These are phyloP conservation scores for Amiota minor DNA, from an alignment of 2,888 invertebrate genomes.

Conservation along the genomic window DNA sequence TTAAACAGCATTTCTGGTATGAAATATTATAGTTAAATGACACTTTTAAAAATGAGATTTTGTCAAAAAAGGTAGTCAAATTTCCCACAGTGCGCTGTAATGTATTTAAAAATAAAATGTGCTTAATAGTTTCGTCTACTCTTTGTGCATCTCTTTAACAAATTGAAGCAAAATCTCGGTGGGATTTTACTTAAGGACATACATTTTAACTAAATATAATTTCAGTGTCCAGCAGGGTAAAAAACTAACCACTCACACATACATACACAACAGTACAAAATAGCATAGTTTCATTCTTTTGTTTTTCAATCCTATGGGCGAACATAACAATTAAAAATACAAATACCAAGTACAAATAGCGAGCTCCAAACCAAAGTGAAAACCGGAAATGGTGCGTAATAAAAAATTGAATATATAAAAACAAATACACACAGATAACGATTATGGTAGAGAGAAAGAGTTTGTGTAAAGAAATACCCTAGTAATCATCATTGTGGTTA, in stretches of 20 bases:
- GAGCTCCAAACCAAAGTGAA: not conserved
- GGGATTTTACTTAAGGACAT: constrained; percentile 31
- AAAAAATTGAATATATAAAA: not conserved
- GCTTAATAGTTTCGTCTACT: constrained; percentile 36
- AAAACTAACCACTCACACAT: constrained; percentile 29
- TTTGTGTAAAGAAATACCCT: not conserved
- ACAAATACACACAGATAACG: not conserved
- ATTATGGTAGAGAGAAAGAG: not conserved
- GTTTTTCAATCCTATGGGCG: constrained; percentile 52
- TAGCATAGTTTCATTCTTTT: not conserved
- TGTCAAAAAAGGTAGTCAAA: not conserved
- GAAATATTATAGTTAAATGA: not conserved
- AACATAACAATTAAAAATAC: constrained; percentile 61
- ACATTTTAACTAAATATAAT: constrained; percentile 65
- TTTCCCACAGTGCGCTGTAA: not conserved
- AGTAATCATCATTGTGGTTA: not conserved
- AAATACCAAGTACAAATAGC: constrained; percentile 40
- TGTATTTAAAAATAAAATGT: constrained; percentile 20
- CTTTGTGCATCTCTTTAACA: constrained; percentile 47
- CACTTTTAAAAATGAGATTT: not conserved
- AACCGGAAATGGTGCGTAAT: not conserved
- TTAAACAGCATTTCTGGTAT: not conserved
- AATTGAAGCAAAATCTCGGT: too few relatives aligned
- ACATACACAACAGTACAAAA: not conserved
- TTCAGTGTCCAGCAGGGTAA: constrained; percentile 55